Percentiles rank a stretch among this genome's conserved stretches.
phyloP scores from a whole-genome alignment of 2,113 vertebrate species.

The Erythrocebus patas region DNA sequence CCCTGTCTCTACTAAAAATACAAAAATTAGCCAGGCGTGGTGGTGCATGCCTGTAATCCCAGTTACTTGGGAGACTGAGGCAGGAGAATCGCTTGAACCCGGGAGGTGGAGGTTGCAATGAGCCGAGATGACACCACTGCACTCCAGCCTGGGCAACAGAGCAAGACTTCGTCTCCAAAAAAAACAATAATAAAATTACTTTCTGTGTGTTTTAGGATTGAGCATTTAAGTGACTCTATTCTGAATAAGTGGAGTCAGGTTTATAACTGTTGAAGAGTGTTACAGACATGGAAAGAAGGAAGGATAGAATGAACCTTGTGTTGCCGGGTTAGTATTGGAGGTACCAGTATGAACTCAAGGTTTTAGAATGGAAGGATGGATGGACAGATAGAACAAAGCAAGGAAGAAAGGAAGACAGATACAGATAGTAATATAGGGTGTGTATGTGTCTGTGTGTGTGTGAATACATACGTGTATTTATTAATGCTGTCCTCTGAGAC shows the following conservation, averaged over 20 bases:
- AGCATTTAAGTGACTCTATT: background rate
- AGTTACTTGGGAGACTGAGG: too few relatives aligned
- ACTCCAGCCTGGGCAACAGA: too few relatives aligned
- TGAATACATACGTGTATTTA: background rate
- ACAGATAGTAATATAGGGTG: background rate
- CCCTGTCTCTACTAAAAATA: too few relatives aligned
- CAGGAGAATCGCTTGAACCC: too few relatives aligned
- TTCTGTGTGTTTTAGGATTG: background rate
- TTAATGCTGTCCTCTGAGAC: background rate
- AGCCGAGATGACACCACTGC: too few relatives aligned
- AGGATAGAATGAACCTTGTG: background rate
- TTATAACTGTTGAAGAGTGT: background rate
- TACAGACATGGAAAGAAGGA: background rate
- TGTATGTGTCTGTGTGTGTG: background rate
- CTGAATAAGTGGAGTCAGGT: background rate
- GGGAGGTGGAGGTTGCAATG: too few relatives aligned
- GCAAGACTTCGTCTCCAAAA: too few relatives aligned
- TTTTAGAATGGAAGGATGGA: background rate
- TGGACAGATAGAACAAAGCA: background rate
- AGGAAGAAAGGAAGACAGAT: background rate
- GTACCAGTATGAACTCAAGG: background rate
- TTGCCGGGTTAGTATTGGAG: background rate
- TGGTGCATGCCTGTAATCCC: too few relatives aligned
- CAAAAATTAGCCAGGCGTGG: too few relatives aligned
- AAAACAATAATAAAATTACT: background rate